These are phyloP conservation scores for Ageneiosus marmoratus DNA, from an alignment of 2,113 vertebrate species.

Conservation along the genomic window DNA sequence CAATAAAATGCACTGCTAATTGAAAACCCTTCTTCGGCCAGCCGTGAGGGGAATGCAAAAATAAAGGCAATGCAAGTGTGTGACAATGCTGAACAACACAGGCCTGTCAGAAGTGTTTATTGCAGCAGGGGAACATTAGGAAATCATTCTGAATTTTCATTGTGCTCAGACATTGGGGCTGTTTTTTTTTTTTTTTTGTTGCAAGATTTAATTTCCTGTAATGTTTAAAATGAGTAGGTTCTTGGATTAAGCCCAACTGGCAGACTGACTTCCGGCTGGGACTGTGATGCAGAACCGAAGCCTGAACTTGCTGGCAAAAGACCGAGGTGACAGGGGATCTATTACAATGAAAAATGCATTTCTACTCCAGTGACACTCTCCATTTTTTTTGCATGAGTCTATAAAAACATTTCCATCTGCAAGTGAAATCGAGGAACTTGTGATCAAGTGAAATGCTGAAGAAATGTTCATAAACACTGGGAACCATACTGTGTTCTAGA, in stretches of 20 bases:
- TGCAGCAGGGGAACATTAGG: conserved; percentile 80
- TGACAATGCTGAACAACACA: background rate
- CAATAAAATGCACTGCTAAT: conserved; percentile 18
- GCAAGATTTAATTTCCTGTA: conserved; percentile 99
- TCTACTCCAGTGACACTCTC: conserved; percentile 61
- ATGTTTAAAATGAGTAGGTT: conserved; percentile 94
- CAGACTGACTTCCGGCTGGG: conserved; percentile 84
- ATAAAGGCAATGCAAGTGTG: background rate
- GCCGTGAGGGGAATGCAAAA: background rate
- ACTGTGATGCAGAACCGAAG: conserved; percentile 77
- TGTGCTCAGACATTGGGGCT: conserved; percentile 89
- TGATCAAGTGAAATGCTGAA: conserved; percentile 4
- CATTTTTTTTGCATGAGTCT: conserved; percentile 15
- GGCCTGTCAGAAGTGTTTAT: conserved; percentile 86
- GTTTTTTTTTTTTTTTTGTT: conserved; percentile 94
- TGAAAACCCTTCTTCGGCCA: conserved; percentile 9
- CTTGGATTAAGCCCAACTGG: conserved; percentile 88
- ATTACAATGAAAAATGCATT: conserved; percentile 76
- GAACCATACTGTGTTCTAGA: background rate
- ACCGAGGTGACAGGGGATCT: conserved; percentile 69
- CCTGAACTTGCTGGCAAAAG: conserved; percentile 82
- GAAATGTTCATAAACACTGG: background rate
- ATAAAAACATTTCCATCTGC: conserved; percentile 54
- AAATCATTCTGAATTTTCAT: conserved; percentile 94
- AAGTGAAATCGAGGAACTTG: conserved; percentile 52